phyloP scores from a whole-genome alignment of 2,797 vertebrate species.

The Petrocephalus schoutedeni region DNA sequence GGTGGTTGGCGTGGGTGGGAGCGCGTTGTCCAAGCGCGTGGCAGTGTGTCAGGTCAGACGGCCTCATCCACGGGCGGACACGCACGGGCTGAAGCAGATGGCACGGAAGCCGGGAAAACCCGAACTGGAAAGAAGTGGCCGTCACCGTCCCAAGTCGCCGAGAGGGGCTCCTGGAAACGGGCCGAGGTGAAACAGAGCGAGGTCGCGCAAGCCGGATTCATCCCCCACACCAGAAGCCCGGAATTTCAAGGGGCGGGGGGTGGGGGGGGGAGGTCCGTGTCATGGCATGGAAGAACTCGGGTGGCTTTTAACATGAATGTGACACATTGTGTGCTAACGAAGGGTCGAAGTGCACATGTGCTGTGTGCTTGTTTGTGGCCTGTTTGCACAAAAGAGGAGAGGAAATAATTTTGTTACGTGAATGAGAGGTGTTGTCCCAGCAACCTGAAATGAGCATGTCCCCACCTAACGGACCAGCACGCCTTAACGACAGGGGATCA shows the following conservation, averaged over 20 bases:
- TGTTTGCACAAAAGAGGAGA: neutral
- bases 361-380: neutral
- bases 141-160: neutral
- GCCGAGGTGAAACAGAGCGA: neutral
- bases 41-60: neutral
- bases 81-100: constrained; percentile 6
- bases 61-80: neutral
- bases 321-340: neutral
- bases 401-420: no score
- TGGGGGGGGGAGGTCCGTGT: neutral
- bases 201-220: neutral
- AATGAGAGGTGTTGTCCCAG: neutral
- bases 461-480: neutral
- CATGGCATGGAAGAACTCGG: neutral
- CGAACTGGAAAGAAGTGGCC: neutral
- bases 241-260: neutral
- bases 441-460: neutral
- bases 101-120: neutral
- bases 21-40: neutral
- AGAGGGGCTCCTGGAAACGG: neutral
- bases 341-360: neutral
- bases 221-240: neutral
- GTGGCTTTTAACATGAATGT: neutral
- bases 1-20: neutral
- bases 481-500: neutral